Evolutionary conservation across 2,888 invertebrate species (phyloP), one percentile per base, ranked within the genome.

Genomic region (Cinara cedri): DNA sequence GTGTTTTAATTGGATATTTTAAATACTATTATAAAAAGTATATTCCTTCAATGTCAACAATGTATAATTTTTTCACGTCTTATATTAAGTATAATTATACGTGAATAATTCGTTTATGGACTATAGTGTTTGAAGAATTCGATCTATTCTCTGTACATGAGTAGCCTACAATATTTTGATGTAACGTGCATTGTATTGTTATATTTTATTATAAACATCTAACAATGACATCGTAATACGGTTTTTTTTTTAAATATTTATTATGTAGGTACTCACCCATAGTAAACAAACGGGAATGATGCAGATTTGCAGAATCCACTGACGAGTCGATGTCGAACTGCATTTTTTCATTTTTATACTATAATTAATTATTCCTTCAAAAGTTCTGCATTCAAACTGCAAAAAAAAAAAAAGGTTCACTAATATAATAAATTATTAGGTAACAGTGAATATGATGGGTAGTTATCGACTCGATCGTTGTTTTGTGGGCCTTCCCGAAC

Each of bases 321-420:
- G 78, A 62, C 42, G 78, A 62, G 8, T 24, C 8, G 49, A 42
- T 26, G n/a, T 57, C 60, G 11, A 42, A 51, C n/a, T n/a, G n/a
- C 78, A 51, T 70, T 70, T 78, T 78, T 49, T 68, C 78, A 78
- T 78, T 75, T 78, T 78, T 60, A 42, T 19, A 34, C 2, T 42
- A 57, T 65, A 44, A 19, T 4, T 34, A 34, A 4, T 4, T 34
- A 44, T 54, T 46, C 11, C 10, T 70, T 68, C 68, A 68, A 70
- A 60, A 78, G 70, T 57, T 51, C 68, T 46, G 68, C 78, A 78
- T 78, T 46, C 78, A 78, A 70, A 78, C 78, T 78, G 60, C 16
- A n/a, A 66, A 46, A 34, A 51, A 21, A 44, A n/a, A n/a, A 49
- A 42, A 11, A 19, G 6, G 19, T 19, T 63, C n/a, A 1, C 14